Evolutionary conservation across 2,113 vertebrate genomes (phyloP), one percentile per base, ranked within the genome.

Genomic region (Bettongia penicillata): DNA sequence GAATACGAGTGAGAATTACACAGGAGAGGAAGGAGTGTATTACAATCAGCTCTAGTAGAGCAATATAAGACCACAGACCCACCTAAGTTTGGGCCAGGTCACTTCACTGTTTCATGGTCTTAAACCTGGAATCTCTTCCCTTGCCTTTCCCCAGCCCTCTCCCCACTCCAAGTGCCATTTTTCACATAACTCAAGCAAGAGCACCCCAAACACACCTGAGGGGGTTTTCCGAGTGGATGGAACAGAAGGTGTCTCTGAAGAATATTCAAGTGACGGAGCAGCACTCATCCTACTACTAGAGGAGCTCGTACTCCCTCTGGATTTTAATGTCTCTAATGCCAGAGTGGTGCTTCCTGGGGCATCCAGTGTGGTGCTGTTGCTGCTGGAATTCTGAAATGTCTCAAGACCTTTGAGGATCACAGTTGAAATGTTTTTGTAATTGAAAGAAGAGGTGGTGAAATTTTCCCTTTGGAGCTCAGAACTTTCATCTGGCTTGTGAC

Each of bases 341-440:
- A 52, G 43, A 93, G 93, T n/a, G 0, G 91, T 19, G 51, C 25
- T 57, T 95, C 84, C 97, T 49, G 93, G 92, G 48, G 89, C 89
- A 90, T 94, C 91, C 0, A 90, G 93, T 53, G 91, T 77, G 0
- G 77, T 26, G 19, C 93, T 93, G 53, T 2, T 0, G 0, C 50
- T 43, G 91, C 23, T 97, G 96, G 49, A 98, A 98, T 24, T 97
- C 96, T 8, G 98, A 94, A 0, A 98, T 94, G 97, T 98, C 97
- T 98, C 96, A 0, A 96, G 97, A 19, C 97, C 98, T 92, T 98
- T 97, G 61, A 96, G 98, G 93, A 97, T 90, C 90, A 97, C 98
- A 52, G 98, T 98, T 61, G 98, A 98, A 49, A 98, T 97, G 97
- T 98, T 98, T 52, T 96, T 97, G 96, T 97, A 97, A 97, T 97